phyloP scores from a whole-genome alignment of 1,140 invertebrate species.

The Psilanteris sp. region DNA sequence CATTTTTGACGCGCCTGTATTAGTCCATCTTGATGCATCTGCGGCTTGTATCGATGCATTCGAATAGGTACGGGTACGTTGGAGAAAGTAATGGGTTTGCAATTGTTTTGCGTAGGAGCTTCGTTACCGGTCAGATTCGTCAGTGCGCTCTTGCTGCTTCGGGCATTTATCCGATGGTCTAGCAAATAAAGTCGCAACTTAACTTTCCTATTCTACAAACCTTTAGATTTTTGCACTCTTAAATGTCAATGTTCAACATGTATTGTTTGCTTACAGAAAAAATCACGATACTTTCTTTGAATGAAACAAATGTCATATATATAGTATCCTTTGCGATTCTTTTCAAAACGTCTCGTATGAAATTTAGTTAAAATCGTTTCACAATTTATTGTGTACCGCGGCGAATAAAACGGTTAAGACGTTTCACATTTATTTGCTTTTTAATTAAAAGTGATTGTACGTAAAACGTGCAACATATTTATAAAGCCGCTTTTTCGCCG shows the following conservation, averaged over 20 bases:
- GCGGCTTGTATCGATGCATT: constrained; percentile 52
- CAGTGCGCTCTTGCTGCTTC: constrained; percentile 44
- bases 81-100: constrained; percentile 78
- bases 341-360: background rate
- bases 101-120: constrained; percentile 76
- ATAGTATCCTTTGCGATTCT: background rate
- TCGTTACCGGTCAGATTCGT: constrained; percentile 61
- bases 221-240: constrained; percentile 48
- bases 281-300: constrained; percentile 37
- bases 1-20: constrained; percentile 59
- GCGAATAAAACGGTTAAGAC: too few relatives aligned
- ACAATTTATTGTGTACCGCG: too few relatives aligned
- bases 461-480: too few relatives aligned
- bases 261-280: constrained; percentile 38
- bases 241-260: constrained; percentile 60
- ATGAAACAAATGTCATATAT: constrained; percentile 48
- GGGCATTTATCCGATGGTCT: constrained; percentile 55
- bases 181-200: constrained; percentile 60
- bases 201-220: constrained; percentile 62
- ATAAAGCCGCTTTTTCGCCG: too few relatives aligned
- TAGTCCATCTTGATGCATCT: constrained; percentile 57
- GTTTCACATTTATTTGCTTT: too few relatives aligned
- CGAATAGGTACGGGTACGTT: constrained; percentile 49
- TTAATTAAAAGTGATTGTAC: too few relatives aligned
- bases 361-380: too few relatives aligned